Evolutionary conservation across 2,888 invertebrate species (phyloP).

Genomic region (Leptopilina syphax): DNA sequence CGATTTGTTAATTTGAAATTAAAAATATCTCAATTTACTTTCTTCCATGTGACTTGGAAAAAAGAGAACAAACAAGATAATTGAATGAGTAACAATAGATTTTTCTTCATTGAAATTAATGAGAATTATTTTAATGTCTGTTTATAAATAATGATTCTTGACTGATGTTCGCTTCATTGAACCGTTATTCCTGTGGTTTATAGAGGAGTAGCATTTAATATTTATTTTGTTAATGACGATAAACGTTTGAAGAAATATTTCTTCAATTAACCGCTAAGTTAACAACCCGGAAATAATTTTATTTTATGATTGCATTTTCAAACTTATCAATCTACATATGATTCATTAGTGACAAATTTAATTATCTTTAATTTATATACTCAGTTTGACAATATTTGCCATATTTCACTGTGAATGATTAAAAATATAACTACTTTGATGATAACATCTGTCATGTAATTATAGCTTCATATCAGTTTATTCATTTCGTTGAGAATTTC

Average conservation of each 20-base stretch:
- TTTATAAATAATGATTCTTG: not conserved
- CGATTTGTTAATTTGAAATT: too few relatives aligned
- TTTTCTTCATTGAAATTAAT: not conserved
- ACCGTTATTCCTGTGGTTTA: conserved; percentile 13
- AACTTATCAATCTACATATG: not conserved
- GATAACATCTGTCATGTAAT: too few relatives aligned
- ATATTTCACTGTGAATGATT: conserved; percentile 18
- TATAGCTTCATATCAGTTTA: too few relatives aligned
- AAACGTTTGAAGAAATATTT: not conserved
- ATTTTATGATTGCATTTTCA: not conserved
- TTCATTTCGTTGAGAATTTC: too few relatives aligned
- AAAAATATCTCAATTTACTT: not conserved
- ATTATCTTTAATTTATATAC: not conserved
- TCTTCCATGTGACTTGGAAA: not conserved
- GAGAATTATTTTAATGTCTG: not conserved
- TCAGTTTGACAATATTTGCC: not conserved
- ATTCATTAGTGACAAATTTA: not conserved
- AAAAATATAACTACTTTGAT: not conserved
- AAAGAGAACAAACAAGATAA: not conserved
- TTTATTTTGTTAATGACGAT: not conserved
- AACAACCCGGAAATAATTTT: conserved; percentile 9
- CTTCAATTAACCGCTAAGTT: conserved; percentile 1
- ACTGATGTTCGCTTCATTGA: conserved; percentile 22
- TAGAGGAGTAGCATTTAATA: conserved; percentile 6
- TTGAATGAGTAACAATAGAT: not conserved